Base-by-base conservation (phyloP, 2,888 invertebrate species). In the Stenodera caucasica region DNA sequence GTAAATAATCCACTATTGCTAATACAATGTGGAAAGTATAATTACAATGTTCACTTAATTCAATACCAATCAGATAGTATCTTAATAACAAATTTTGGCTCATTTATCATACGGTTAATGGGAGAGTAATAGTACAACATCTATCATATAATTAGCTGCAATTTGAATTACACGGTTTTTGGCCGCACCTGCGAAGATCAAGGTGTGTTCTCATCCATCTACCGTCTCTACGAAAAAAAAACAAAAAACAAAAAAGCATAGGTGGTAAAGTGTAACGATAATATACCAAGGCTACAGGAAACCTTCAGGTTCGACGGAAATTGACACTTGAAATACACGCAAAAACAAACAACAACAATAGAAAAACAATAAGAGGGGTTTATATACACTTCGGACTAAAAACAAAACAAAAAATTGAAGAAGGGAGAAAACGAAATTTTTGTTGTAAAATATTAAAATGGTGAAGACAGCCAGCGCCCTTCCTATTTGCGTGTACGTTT, bases 121-220 rank as follows among this genome's bases (percentile, higher is more conserved):
- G 70, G 65, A 70, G 65, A 69, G 70, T 69, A 70, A 74, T 72
- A 73, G 69, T 58, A 68, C 61, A 71, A 68, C 72, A 72, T 72
- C 71, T 69, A 72, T 72, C 70, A 69, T 74, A 71, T 75, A 75
- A 75, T 75, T 75, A 75, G 68, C 70, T 68, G 71, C 72, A 72
- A 72, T 75, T 75, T 71, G 72, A 75, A 74, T 75, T 75, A 73
- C 70, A 75, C 72, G 74, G 72, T 74, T 75, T 73, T 74, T 71
- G 72, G 73, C 74, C 75, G 72, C 75, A 74, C 75, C 75, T 75
- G 75, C 74, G 68, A 70, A 71, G 67, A 67, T 67, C 69, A 73
- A 70, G 69, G 70, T 67, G 69, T 69, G 70, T 70, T 68, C 65
- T 63, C 69, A 65, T 68, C 65, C 67, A 69, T 67, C 71, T 67